Conservation (phyloP, 2,888 invertebrate genomes). For the Oligia fasciuncula region DNA sequence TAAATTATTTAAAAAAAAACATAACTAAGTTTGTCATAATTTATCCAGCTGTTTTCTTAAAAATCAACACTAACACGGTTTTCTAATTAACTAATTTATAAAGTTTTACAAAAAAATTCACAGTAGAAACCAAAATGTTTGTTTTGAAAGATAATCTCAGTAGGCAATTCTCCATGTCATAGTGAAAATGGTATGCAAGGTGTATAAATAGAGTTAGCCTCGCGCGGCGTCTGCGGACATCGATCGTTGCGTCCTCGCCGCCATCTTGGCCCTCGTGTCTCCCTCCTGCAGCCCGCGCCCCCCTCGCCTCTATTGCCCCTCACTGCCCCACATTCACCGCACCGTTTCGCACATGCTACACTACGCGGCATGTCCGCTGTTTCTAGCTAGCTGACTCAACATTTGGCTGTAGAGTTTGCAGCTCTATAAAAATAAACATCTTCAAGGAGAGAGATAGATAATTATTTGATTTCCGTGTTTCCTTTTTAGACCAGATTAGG, state of each 20-base stretch:
- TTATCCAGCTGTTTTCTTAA: neutral
- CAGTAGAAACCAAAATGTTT: constrained; percentile 4
- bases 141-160: constrained; percentile 51
- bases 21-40: too few species aligned
- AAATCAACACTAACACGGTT: neutral
- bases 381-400: constrained; percentile 67
- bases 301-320: constrained; percentile 83
- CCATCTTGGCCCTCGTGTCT: constrained; percentile 89
- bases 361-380: constrained; percentile 70
- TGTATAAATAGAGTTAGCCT: constrained; percentile 88
- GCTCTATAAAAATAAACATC: constrained; percentile 70
- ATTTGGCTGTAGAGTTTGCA: constrained; percentile 60
- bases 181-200: constrained; percentile 84
- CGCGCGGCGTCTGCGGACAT: constrained; percentile 89
- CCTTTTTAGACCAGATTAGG: constrained; percentile 29
- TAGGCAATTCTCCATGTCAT: constrained; percentile 68
- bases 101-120: too few species aligned
- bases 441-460: constrained; percentile 74
- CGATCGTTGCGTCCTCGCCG: constrained; percentile 89
- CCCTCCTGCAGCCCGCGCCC: constrained; percentile 82
- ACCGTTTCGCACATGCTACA: constrained; percentile 83
- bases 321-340: constrained; percentile 89
- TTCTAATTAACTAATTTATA: neutral
- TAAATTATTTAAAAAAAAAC: too few species aligned
- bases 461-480: constrained; percentile 64